Percentiles rank a stretch among this genome's conserved stretches.
phyloP scores from a whole-genome alignment of 2,888 invertebrate genomes.

The Apodemia mormo region DNA sequence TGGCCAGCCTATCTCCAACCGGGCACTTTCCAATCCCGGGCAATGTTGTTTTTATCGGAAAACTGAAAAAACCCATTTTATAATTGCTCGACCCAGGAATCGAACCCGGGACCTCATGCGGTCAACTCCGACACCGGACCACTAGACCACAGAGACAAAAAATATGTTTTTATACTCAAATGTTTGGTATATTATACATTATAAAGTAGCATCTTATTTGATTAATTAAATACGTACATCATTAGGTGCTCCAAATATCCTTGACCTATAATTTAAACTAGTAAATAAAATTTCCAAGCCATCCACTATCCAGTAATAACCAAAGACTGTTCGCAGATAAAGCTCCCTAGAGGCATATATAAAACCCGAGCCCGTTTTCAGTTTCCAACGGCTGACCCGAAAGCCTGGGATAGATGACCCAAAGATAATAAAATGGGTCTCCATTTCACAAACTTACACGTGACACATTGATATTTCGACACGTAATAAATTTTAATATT shows the following conservation, averaged over 20 bases:
- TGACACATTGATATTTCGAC: conserved; percentile 2
- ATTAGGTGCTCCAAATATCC: not conserved
- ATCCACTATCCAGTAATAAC: not conserved
- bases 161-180: too few relatives aligned
- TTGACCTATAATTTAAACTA: conserved; percentile 1
- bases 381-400: conserved; percentile 6
- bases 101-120: too few relatives aligned
- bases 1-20: too few relatives aligned
- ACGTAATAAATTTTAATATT: not conserved
- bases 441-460: conserved; percentile 9
- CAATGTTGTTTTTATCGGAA: too few relatives aligned
- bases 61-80: too few relatives aligned
- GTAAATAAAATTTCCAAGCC: not conserved
- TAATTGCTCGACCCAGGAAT: too few relatives aligned
- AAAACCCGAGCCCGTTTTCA: not conserved
- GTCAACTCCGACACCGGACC: too few relatives aligned
- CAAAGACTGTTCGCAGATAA: conserved; percentile 1
- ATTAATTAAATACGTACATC: not conserved
- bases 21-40: too few relatives aligned
- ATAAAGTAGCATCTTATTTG: not conserved
- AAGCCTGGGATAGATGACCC: conserved; percentile 1
- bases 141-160: too few relatives aligned
- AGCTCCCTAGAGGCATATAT: conserved; percentile 11
- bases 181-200: too few relatives aligned
- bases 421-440: not conserved